phyloP scores from a whole-genome alignment of 2,888 invertebrate species.

The Ceriagrion tenellum region DNA sequence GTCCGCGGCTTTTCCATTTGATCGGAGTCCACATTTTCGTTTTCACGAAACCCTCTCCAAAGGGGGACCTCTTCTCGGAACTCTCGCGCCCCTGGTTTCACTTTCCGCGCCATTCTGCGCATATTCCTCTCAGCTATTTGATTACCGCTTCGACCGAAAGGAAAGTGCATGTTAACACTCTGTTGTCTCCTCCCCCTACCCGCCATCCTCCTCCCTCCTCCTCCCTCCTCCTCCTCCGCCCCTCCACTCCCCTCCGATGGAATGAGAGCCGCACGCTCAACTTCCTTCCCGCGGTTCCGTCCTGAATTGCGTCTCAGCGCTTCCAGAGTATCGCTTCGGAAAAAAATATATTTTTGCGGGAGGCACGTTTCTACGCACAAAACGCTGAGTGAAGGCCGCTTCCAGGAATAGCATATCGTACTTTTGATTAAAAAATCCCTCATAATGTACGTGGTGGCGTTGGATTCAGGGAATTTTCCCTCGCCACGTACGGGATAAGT shows the following conservation, averaged over 20 bases:
- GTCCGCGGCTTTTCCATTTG: not conserved
- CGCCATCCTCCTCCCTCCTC: not conserved
- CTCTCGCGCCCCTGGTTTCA: not conserved
- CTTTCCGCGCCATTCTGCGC: not conserved
- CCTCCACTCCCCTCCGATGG: not conserved
- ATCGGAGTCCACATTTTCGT: not conserved
- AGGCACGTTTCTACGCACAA: slow-evolving; percentile 18
- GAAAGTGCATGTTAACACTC: slow-evolving; percentile 36
- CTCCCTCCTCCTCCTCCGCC: not conserved
- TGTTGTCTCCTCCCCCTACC: not conserved
- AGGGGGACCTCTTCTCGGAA: not conserved
- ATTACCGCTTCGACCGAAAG: slow-evolving; percentile 13
- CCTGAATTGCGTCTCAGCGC: slow-evolving; percentile 18
- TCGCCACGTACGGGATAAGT: not conserved
- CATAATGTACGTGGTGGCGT: not conserved
- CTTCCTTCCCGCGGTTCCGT: slow-evolving; percentile 17
- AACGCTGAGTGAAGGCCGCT: slow-evolving; percentile 13
- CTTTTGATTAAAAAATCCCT: not conserved
- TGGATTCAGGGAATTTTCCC: slow-evolving; percentile 8
- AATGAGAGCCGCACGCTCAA: not conserved
- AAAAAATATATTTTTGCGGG: not conserved
- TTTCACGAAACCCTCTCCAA: not conserved
- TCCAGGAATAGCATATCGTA: slow-evolving; percentile 26
- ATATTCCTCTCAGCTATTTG: not conserved
- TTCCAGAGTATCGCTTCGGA: not conserved